phyloP scores from a whole-genome alignment of 1,140 invertebrate genomes.

The Bombus confusus region DNA sequence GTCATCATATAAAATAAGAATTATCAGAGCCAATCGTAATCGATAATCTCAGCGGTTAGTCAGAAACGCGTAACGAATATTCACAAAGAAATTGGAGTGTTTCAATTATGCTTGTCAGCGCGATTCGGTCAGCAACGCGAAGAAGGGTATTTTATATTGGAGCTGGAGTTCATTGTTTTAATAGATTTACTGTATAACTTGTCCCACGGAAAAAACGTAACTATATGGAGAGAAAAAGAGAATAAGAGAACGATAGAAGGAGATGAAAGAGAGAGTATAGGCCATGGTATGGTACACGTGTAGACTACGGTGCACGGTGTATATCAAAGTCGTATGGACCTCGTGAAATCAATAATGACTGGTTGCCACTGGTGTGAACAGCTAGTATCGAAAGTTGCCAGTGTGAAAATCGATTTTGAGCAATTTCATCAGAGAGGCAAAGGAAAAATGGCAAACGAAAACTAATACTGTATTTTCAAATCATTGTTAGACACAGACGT shows the following conservation, averaged over 20 bases:
- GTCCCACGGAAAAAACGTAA: neutral
- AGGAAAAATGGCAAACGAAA: neutral
- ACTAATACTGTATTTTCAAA: neutral
- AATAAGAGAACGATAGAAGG: neutral
- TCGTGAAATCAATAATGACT: slow-evolving; percentile 4
- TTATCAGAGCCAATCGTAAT: neutral
- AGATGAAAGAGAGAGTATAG: neutral
- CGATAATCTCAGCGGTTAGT: neutral
- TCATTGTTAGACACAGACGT: neutral
- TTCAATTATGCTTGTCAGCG: neutral
- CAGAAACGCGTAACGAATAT: neutral
- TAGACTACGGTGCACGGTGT: neutral
- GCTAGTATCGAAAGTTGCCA: neutral
- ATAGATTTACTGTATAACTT: slow-evolving; percentile 27
- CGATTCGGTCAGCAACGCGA: neutral
- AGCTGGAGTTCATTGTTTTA: neutral
- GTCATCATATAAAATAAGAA: neutral
- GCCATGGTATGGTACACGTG: neutral
- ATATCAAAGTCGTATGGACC: neutral
- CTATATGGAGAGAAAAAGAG: neutral
- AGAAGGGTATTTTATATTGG: slow-evolving; percentile 10
- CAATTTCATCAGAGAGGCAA: neutral
- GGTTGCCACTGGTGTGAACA: no score
- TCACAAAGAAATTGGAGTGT: neutral
- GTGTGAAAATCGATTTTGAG: neutral